These are phyloP conservation scores for Salarias fasciatus DNA, from an alignment of 2,797 vertebrate species.

Conservation along the genomic window DNA sequence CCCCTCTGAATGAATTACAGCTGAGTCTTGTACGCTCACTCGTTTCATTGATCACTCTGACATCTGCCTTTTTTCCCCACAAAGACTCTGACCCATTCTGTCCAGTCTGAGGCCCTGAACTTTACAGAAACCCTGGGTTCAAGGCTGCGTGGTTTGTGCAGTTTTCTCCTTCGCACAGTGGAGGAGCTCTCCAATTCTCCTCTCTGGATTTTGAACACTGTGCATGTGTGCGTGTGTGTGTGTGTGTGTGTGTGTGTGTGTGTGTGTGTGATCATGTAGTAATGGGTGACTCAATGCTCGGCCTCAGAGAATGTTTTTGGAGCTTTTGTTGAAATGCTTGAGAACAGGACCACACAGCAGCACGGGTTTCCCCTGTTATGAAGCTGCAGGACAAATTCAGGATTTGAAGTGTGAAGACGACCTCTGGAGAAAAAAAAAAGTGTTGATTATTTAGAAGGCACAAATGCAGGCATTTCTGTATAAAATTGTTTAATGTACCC, in stretches of 20 bases:
- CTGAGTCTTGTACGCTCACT: constrained; percentile 36
- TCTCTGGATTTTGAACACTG: neutral
- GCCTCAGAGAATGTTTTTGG: constrained; percentile 3
- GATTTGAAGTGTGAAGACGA: no score
- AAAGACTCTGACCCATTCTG: constrained; percentile 10
- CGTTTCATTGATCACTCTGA: constrained; percentile 66
- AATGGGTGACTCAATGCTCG: neutral
- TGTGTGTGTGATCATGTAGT: no score
- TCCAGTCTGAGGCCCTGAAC: constrained; percentile 10
- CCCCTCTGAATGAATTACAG: constrained; percentile 54
- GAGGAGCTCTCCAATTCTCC: neutral
- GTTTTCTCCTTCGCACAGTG: constrained; percentile 15
- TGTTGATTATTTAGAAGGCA: no score
- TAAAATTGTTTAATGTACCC: constrained; percentile 83
- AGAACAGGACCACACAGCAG: neutral
- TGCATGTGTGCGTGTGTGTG: neutral
- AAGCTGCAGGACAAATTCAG: no score
- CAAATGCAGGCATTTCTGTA: constrained; percentile 41
- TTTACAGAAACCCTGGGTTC: constrained; percentile 15
- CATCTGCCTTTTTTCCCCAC: constrained; percentile 32
- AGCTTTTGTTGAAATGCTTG: neutral
- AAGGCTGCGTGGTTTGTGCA: constrained; percentile 22
- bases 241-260: neutral
- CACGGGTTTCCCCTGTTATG: neutral
- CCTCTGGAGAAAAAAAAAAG: no score